These are phyloP conservation scores for Phymatocera aterrima DNA, from an alignment of 2,888 invertebrate genomes.

Conservation along the genomic window DNA sequence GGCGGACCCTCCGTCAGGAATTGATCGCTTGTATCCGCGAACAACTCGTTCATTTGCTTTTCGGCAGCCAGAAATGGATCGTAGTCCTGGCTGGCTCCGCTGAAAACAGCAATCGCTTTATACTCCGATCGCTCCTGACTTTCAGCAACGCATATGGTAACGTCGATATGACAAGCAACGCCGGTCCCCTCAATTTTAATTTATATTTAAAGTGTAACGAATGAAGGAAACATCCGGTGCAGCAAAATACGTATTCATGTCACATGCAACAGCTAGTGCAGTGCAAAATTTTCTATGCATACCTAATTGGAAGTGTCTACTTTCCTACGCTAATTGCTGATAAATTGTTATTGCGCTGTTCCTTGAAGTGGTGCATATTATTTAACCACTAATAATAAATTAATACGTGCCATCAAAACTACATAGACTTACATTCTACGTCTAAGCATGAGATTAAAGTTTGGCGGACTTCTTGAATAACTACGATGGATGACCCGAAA, in stretches of 20 bases:
- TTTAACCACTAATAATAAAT: neutral
- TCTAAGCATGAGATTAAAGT: constrained; percentile 71
- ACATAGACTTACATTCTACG: constrained; percentile 70
- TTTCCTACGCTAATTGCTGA: neutral
- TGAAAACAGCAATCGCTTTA: constrained; percentile 45
- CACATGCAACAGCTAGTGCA: neutral
- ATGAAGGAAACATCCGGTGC: neutral
- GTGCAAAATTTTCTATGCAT: constrained; percentile 1
- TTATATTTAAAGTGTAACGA: neutral
- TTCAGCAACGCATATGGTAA: neutral
- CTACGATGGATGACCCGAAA: constrained; percentile 67
- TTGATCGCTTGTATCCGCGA: constrained; percentile 79
- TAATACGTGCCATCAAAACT: constrained; percentile 1
- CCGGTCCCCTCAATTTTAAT: neutral
- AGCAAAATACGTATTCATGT: neutral
- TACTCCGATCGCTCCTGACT: constrained; percentile 20
- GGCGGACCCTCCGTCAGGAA: constrained; percentile 65
- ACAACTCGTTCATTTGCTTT: constrained; percentile 88
- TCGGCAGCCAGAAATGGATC: constrained; percentile 89
- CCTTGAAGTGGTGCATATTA: constrained; percentile 2
- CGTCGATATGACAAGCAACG: constrained; percentile 3
- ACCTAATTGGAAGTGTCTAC: neutral
- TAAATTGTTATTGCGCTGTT: neutral
- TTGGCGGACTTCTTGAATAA: constrained; percentile 69
- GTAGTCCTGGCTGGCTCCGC: constrained; percentile 76